phyloP scores from a whole-genome alignment of 2,888 invertebrate genomes.

The Polyploca ridens region DNA sequence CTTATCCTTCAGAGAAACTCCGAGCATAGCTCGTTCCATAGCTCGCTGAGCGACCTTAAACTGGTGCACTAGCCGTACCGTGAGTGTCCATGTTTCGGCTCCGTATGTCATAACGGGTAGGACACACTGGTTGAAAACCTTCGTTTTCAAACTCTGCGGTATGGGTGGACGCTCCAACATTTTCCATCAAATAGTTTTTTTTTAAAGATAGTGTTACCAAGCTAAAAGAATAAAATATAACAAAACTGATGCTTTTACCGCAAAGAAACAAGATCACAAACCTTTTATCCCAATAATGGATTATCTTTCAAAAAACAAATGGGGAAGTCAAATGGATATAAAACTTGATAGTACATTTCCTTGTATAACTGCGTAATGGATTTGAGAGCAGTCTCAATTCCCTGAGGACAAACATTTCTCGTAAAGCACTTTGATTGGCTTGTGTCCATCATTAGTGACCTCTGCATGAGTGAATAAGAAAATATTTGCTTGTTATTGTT shows the following conservation, averaged over 20 bases:
- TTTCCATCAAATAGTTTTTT: neutral
- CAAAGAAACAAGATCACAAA: constrained; percentile 28
- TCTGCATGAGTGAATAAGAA: constrained; percentile 17
- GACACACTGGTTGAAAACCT: no score
- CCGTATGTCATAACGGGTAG: no score
- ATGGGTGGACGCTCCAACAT: no score
- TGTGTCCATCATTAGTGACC: constrained; percentile 33
- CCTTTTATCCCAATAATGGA: constrained; percentile 66
- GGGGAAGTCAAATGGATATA: constrained; percentile 58
- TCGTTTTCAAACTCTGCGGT: no score
- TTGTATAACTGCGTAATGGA: constrained; percentile 63
- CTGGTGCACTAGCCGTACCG: no score
- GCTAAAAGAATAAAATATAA: neutral
- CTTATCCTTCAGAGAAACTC: no score
- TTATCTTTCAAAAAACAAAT: constrained; percentile 65
- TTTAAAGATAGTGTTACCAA: neutral
- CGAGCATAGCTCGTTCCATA: no score
- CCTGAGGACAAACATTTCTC: constrained; percentile 54
- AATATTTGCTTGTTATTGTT: neutral
- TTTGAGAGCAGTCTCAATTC: constrained; percentile 49
- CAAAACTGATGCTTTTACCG: neutral
- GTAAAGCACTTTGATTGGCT: constrained; percentile 58
- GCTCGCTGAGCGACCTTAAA: no score
- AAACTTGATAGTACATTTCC: constrained; percentile 54
- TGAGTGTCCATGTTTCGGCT: no score